Base-by-base conservation (phyloP, 2,113 vertebrate species). In the Toxostoma redivivum region DNA sequence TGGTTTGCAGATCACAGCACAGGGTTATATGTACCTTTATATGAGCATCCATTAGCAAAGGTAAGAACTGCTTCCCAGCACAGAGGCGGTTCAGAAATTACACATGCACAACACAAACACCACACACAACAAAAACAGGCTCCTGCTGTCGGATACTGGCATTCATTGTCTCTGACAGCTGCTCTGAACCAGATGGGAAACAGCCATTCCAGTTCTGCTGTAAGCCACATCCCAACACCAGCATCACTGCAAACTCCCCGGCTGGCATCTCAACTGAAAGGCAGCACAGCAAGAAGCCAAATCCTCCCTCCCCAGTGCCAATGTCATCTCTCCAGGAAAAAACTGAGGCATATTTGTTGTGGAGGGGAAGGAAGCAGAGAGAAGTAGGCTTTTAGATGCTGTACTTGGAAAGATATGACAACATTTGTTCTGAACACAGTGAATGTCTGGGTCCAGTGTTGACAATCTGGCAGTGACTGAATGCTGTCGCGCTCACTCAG, bases 131-230 rank as follows among this genome's bases (percentile, higher is more conserved):
- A 2, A 58, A 64, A 87, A 9, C 70, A 90, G 30, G 56, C 66
- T 54, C 78, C 76, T 94, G 81, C 79, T 8, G n/a, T 61, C 50
- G 15, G n/a, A 35, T 62, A 21, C 44, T 96, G 94, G 90, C 93
- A 93, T 77, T 73, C 1, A 0, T 85, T 80, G 53, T 80, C 54
- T 69, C 81, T 70, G 81, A 87, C 95, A 96, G 95, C 90, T 97
- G 95, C 79, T 91, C 78, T 38, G 81, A 95, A 91, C 87, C 94
- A 93, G 93, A 96, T 96, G 95, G 96, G 89, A 94, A 91, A 42
- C 54, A 94, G 93, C 58, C 57, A 25, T 76, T 95, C 84, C 81
- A 91, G 78, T 57, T 82, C 81, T 94, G 53, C 93, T 94, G 30
- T 90, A 77, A 95, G 74, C 62, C 84, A 88, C 90, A 81, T 92